Conservation (phyloP, 2,888 invertebrate species). For the Gastracanthus pulcherrimus region DNA sequence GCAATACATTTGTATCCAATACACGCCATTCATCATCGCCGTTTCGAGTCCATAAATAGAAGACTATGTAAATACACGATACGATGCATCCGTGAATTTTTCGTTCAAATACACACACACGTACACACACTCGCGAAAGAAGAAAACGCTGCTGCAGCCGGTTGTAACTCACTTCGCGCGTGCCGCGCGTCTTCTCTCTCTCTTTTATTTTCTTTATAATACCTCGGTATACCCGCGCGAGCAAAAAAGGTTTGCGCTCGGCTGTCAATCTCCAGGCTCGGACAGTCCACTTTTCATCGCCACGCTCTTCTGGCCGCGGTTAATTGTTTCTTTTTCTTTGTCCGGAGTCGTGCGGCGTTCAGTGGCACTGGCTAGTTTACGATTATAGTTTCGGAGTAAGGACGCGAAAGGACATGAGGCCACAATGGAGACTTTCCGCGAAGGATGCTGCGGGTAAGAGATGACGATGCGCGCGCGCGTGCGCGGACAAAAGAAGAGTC, state of each 20-base stretch:
- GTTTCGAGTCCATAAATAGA: conserved; percentile 43
- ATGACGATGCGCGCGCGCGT: background rate
- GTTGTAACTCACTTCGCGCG: conserved; percentile 25
- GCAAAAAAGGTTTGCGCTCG: background rate
- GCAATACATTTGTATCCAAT: background rate
- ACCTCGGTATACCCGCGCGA: background rate
- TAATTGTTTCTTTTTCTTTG: conserved; percentile 12
- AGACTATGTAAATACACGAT: conserved; percentile 42
- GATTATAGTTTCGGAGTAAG: conserved; percentile 51
- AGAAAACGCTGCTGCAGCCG: background rate
- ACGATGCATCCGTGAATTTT: conserved; percentile 5
- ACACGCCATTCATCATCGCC: conserved; percentile 1
- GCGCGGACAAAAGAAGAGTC: background rate
- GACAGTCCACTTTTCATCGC: conserved; percentile 36
- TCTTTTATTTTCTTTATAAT: conserved; percentile 10
- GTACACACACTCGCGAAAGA: background rate
- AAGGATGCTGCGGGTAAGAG: background rate
- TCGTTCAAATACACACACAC: background rate
- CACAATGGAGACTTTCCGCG: conserved; percentile 42
- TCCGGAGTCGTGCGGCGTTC: background rate
- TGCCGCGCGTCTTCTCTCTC: background rate
- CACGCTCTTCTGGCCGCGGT: background rate
- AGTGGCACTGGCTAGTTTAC: conserved; percentile 28
- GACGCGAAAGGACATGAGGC: background rate
- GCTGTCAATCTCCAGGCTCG: conserved; percentile 14